These are phyloP conservation scores for Tenrec ecaudatus DNA, from an alignment of 2,113 vertebrate species.

Conservation along the genomic window DNA sequence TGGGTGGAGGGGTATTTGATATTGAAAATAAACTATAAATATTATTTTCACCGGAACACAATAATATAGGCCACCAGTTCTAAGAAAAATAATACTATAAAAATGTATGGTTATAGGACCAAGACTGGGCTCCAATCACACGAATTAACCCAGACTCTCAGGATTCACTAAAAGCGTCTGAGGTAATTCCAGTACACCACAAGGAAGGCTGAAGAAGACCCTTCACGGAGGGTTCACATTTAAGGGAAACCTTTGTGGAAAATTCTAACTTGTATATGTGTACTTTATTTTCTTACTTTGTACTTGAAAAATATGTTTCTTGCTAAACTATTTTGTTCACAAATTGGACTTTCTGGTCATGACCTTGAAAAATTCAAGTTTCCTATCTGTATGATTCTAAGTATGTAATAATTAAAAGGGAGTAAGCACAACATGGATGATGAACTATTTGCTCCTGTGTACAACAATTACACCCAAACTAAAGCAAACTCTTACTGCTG, in stretches of 20 bases:
- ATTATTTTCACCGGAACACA: too few species aligned
- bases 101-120: too few species aligned
- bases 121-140: background rate
- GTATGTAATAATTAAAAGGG: background rate
- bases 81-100: too few species aligned
- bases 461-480: background rate
- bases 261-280: slow-evolving; percentile 27
- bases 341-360: background rate
- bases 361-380: background rate
- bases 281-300: background rate
- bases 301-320: background rate
- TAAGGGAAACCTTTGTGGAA: background rate
- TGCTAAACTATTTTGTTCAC: background rate
- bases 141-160: background rate
- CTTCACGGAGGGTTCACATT: background rate
- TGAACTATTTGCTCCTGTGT: background rate
- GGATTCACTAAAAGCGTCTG: background rate
- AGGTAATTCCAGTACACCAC: background rate
- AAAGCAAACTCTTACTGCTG: too few species aligned
- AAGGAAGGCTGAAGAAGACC: background rate
- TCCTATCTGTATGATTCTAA: background rate
- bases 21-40: too few species aligned
- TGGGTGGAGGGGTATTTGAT: too few species aligned
- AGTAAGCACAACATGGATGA: background rate
- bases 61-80: too few species aligned